These are phyloP conservation scores for Cantharis lateralis DNA, from an alignment of 2,888 invertebrate genomes.

Conservation along the genomic window DNA sequence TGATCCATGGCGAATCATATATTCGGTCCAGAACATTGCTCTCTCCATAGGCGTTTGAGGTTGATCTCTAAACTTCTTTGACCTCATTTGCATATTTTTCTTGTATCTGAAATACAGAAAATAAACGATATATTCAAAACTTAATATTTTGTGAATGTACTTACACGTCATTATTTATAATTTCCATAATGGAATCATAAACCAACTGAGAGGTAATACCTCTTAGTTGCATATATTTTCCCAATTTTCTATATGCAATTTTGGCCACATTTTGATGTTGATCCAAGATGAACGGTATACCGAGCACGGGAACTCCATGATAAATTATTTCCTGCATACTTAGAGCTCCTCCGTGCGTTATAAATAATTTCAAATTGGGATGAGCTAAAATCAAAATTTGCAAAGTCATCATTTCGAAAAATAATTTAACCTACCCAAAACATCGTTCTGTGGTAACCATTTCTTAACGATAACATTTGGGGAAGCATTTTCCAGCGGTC, in stretches of 20 bases:
- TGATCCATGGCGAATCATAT: constrained; percentile 24
- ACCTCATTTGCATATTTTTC: constrained; percentile 26
- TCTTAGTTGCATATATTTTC: constrained; percentile 29
- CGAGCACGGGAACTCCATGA: constrained; percentile 36
- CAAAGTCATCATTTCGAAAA: background rate
- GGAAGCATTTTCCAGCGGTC: constrained; percentile 42
- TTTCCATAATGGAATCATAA: background rate
- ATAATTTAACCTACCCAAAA: constrained; percentile 42
- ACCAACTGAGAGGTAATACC: background rate
- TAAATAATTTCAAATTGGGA: constrained; percentile 37
- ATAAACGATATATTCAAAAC: too few relatives aligned
- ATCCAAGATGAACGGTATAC: constrained; percentile 36
- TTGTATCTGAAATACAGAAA: constrained; percentile 23
- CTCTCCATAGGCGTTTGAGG: constrained; percentile 29
- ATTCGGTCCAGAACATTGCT: constrained; percentile 33
- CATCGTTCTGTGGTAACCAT: constrained; percentile 54
- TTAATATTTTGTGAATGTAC: background rate
- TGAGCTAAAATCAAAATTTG: constrained; percentile 14
- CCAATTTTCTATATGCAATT: constrained; percentile 39
- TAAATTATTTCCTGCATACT: constrained; percentile 37
- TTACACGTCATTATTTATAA: background rate
- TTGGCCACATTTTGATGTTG: constrained; percentile 19
- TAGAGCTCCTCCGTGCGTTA: constrained; percentile 37
- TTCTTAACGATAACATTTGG: constrained; percentile 49
- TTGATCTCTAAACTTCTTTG: constrained; percentile 30